A percentile compares a stretch with the other conserved stretches of the same genome.
phyloP scores from a whole-genome alignment of 2,113 vertebrate species.

The Stegastes partitus region DNA sequence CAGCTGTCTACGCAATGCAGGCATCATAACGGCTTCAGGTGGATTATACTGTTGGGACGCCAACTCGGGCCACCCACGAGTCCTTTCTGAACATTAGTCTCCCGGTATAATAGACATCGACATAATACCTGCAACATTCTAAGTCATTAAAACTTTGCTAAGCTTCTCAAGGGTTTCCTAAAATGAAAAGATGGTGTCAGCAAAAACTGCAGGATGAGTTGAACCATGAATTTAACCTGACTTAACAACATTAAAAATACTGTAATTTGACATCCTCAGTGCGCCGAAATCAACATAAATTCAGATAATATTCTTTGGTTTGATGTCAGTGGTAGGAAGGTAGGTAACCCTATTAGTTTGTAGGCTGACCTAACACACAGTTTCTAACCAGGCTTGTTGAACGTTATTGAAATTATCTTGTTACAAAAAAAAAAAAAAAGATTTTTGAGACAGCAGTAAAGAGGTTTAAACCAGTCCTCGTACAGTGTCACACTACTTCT shows the following conservation, averaged over 20 bases:
- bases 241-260: neutral
- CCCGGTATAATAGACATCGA: constrained; percentile 4
- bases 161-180: constrained; percentile 10
- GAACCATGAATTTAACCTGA: neutral
- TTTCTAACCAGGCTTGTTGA: neutral
- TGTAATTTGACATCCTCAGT: neutral
- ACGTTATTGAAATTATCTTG: no score
- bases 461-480: no score
- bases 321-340: no score
- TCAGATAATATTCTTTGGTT: neutral
- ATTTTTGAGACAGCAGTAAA: no score
- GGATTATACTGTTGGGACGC: constrained; percentile 1
- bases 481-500: no score
- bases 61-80: neutral
- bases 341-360: no score
- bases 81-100: constrained; percentile 20
- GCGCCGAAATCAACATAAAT: neutral
- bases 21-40: constrained; percentile 12
- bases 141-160: constrained; percentile 24
- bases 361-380: no score
- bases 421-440: no score
- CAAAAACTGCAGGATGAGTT: constrained; percentile 17
- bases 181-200: constrained; percentile 11
- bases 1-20: constrained; percentile 13
- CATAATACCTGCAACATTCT: constrained; percentile 13